Evolutionary conservation across 2,888 invertebrate genomes (phyloP), one percentile per base, ranked within the genome.

Genomic region (Ectemnius cavifrons): DNA sequence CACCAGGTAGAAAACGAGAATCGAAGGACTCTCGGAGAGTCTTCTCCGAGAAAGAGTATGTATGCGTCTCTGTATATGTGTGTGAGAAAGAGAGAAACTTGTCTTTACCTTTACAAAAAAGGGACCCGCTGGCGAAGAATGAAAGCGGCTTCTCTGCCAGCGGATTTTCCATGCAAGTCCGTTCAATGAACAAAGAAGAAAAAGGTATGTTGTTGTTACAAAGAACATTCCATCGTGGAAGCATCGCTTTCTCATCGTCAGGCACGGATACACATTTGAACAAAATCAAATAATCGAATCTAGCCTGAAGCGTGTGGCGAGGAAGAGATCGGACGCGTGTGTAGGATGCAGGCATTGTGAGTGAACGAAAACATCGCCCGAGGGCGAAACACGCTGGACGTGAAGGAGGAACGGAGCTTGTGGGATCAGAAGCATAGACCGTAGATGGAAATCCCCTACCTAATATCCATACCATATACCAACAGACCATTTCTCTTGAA

Each of bases 401-500:
- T 66, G 59, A 27, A 52, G 52, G 66, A 68, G 70, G 71, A 84
- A 80, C 23, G 62, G 78, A 73, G 78, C 77, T 81, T 86, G 78
- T 67, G 67, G 78, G 78, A 77, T 73, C 67, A 58, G 64, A 23
- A 23, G 23, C 23, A 23, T 58, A 23, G 63, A 64, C 37, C 76
- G 62, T 71, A 76, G 73, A 67, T 65, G 49, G 71, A 64, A 58
- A 37, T 58, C 67, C 58, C 62, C 52, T 52, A 16, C 27, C 57
- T 47, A 71, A 65, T 80, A 82, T 78, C 80, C 73, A 23, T 67
- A 67, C 78, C 78, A 82, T 83, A 79, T 73, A 81, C 73, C 72
- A 72, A 75, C 80, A 82, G 76, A 76, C 74, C 77, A 80, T 84
- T 84, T 72, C 85, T 79, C 68, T 59, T 57, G 68, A 84, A 85